phyloP scores from a whole-genome alignment of 2,797 vertebrate species.

The Bufotes viridis region DNA sequence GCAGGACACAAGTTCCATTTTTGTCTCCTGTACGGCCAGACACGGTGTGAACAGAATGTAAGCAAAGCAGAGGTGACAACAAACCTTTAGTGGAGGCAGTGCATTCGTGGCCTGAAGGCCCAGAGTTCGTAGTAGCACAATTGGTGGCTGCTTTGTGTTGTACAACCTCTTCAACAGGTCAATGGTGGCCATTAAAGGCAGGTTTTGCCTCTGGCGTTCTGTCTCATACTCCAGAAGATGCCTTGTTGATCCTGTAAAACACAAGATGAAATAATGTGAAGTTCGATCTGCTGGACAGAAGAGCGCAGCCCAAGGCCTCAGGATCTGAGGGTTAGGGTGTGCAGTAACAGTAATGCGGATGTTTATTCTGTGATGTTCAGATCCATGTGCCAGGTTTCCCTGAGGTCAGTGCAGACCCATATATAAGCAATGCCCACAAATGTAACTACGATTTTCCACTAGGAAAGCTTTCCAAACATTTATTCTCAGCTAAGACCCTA shows the following conservation, averaged over 20 bases:
- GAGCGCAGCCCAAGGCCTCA: background rate
- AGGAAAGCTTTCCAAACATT: no score
- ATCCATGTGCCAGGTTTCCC: no score
- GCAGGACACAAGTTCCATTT: no score
- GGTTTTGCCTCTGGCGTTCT: slow-evolving; percentile 90
- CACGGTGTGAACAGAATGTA: background rate
- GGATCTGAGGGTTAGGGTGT: no score
- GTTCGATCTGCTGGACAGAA: background rate
- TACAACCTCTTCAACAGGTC: slow-evolving; percentile 94
- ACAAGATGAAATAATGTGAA: background rate
- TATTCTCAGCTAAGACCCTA: no score
- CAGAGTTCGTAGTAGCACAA: slow-evolving; percentile 89
- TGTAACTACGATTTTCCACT: no score
- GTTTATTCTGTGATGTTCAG: no score
- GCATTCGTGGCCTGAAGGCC: slow-evolving; percentile 94
- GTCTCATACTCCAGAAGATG: slow-evolving; percentile 92
- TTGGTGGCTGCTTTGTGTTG: slow-evolving; percentile 82
- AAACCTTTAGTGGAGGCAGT: slow-evolving; percentile 88
- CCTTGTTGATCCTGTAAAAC: slow-evolving; percentile 84
- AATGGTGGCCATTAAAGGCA: slow-evolving; percentile 88
- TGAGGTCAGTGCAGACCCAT: no score
- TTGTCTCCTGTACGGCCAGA: background rate
- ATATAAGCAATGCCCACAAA: no score
- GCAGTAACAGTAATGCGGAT: no score
- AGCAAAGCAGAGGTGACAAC: slow-evolving; percentile 31